phyloP scores from a whole-genome alignment of 2,113 vertebrate species.

The Pseudopodoces humilis region DNA sequence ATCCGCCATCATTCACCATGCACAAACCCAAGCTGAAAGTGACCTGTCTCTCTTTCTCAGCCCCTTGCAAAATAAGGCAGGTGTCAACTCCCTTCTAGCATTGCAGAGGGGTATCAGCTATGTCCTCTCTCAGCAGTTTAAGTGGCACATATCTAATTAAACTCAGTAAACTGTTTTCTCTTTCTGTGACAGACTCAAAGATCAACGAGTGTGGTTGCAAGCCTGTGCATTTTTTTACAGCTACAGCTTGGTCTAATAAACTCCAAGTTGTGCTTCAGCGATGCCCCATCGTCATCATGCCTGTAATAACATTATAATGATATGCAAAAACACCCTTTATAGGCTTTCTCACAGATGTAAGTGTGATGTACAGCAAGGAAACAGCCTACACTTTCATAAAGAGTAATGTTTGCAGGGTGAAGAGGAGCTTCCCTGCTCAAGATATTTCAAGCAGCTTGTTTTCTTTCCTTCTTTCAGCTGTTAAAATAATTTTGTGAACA shows the following conservation, averaged over 20 bases:
- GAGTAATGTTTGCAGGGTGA: neutral
- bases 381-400: neutral
- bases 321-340: neutral
- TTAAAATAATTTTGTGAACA: neutral
- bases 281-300: neutral
- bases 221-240: neutral
- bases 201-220: neutral
- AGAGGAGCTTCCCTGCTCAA: neutral
- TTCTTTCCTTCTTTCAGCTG: neutral
- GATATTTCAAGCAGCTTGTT: neutral
- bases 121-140: neutral
- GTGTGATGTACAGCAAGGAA: neutral
- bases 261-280: neutral
- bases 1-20: neutral
- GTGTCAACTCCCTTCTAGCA: neutral
- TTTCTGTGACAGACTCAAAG: neutral
- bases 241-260: neutral
- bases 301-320: neutral
- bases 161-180: neutral
- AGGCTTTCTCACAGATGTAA: neutral
- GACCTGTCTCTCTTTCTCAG: neutral
- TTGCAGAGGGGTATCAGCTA: neutral
- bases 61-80: neutral
- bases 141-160: neutral
- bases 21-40: neutral